Base-by-base conservation (phyloP, 2,888 invertebrate genomes). In the Entomobrya proxima region DNA sequence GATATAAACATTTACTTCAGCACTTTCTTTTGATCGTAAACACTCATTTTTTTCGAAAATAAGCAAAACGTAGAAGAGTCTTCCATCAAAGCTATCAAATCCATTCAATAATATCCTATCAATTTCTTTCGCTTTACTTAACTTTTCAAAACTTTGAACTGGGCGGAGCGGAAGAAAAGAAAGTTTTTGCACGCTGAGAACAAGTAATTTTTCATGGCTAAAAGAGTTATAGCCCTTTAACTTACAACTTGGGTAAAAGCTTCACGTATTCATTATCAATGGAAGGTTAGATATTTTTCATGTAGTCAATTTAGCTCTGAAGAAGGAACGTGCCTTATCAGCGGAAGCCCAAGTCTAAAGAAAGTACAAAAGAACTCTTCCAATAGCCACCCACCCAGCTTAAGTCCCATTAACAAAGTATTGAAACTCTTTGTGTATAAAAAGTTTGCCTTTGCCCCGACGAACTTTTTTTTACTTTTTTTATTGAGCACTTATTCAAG, bases 241-340 rank as follows among this genome's bases (percentile, higher is more conserved):
- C 47, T 4, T 47, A 47, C 47, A 15, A 52, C 5, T 27, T 55
- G n/a, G n/a, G n/a, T n/a, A n/a, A n/a, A n/a, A n/a, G n/a, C n/a
- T n/a, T n/a, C n/a, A n/a, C n/a, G 27, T 27, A 55, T 27, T 55
- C 6, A 55, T 27, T 55, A 27, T 27, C 13, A 15, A 47, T 15
- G 47, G 7, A 47, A 9, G 3, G 47, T 47, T 15, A 5, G 5
- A 40, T 40, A 9, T 7, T 11, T 40, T 5, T 40, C 11, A 40
- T 11, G 40, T 40, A 40, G 40, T 40, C 11, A 40, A n/a, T n/a
- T 47, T 47, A 13, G 2, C 24, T n/a, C n/a, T n/a, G 61, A 64
- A 9, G 18, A 2, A 44, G 44, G 44, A 69, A 47, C 69, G 69
- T 69, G 69, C 47, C 24, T 69, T 44, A 69, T 69, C 69, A 15